Evolutionary conservation across 1,140 invertebrate genomes (phyloP).

Genomic region (silkworm (Bombyx mori)): ASM3026992v2 NC_085128.1:13812001-13812500

Average conservation of each 20-base stretch:
- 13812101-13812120: slow-evolving; percentile 30
- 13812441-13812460: slow-evolving; percentile 51
- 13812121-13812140: slow-evolving; percentile 21
- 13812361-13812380: slow-evolving; percentile 33
- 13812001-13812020: slow-evolving; percentile 54
- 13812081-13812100: slow-evolving; percentile 22
- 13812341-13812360: slow-evolving; percentile 31
- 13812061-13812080: slow-evolving; percentile 31
- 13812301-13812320: slow-evolving; percentile 79
- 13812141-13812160: not conserved
- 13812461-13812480: slow-evolving; percentile 32
- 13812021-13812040: slow-evolving; percentile 65
- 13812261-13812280: slow-evolving; percentile 47
- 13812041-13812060: slow-evolving; percentile 43
- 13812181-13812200: not conserved
- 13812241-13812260: slow-evolving; percentile 39
- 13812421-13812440: slow-evolving; percentile 29
- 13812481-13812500: slow-evolving; percentile 39
- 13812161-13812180: not conserved
- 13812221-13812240: slow-evolving; percentile 20
- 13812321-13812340: slow-evolving; percentile 72
- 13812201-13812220: slow-evolving; percentile 1
- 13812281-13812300: slow-evolving; percentile 76
- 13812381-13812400: slow-evolving; percentile 46
- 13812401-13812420: slow-evolving; percentile 44